phyloP scores from a whole-genome alignment of 2,888 invertebrate genomes.

The Phyto melanocephala region DNA sequence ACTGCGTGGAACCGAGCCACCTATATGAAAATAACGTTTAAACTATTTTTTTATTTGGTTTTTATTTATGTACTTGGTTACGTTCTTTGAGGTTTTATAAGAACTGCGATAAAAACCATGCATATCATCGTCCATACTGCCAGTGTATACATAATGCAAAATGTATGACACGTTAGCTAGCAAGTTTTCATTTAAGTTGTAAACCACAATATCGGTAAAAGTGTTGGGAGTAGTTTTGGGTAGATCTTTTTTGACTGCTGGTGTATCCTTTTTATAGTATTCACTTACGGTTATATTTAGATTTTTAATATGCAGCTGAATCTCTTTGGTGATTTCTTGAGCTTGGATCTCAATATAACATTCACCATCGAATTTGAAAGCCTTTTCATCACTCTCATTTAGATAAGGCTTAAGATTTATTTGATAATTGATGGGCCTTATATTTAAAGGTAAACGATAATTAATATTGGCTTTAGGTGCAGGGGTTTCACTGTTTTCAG shows the following conservation, averaged over 20 bases:
- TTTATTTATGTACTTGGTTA: slow-evolving; percentile 71
- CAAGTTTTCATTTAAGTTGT: slow-evolving; percentile 76
- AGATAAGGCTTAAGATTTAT: slow-evolving; percentile 81
- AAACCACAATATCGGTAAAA: slow-evolving; percentile 78
- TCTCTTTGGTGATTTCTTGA: slow-evolving; percentile 73
- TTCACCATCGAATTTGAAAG: slow-evolving; percentile 77
- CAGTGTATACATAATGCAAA: slow-evolving; percentile 79
- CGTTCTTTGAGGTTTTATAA: slow-evolving; percentile 75
- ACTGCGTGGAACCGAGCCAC: slow-evolving; percentile 85
- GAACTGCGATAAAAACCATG: slow-evolving; percentile 80
- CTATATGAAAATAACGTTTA: slow-evolving; percentile 69
- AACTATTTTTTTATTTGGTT: background rate
- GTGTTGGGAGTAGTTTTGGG: slow-evolving; percentile 65
- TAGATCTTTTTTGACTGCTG: slow-evolving; percentile 66
- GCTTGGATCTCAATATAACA: slow-evolving; percentile 79
- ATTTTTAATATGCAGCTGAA: slow-evolving; percentile 81
- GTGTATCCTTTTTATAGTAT: slow-evolving; percentile 67
- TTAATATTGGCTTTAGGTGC: slow-evolving; percentile 45
- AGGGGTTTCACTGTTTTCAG: slow-evolving; percentile 48
- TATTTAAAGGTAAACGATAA: slow-evolving; percentile 73
- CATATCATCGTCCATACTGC: slow-evolving; percentile 80
- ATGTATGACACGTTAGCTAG: slow-evolving; percentile 76
- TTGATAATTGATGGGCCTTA: slow-evolving; percentile 80
- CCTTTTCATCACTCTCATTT: slow-evolving; percentile 70
- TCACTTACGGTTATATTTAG: slow-evolving; percentile 68